Percentiles rank a stretch among this genome's conserved stretches.
Conservation (phyloP, 1,140 invertebrate genomes). For the Eriocheir sinensis region DNA sequence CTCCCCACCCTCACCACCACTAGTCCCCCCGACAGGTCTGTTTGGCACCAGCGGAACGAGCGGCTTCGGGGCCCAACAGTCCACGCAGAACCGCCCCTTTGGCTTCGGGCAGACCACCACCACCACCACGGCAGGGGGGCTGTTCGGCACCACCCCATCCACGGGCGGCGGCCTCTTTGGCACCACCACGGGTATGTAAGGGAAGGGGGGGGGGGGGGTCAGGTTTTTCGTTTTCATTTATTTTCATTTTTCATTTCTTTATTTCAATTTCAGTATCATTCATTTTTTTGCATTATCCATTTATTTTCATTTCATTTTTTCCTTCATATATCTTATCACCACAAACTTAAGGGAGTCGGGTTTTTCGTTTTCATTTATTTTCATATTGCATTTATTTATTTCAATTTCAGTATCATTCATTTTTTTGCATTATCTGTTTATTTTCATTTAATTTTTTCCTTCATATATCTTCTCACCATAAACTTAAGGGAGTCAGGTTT, state of each 20-base stretch:
- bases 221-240: conserved; percentile 12
- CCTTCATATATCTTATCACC: not conserved
- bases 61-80: conserved; percentile 80
- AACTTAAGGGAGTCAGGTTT: too few relatives aligned
- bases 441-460: not conserved
- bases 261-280: not conserved
- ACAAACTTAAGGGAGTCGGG: too few relatives aligned
- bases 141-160: conserved; percentile 79
- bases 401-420: not conserved
- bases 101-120: conserved; percentile 74
- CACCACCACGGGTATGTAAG: conserved; percentile 57
- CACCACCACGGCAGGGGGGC: conserved; percentile 70
- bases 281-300: too few relatives aligned
- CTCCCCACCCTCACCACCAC: conserved; percentile 81
- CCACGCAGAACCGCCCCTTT: conserved; percentile 79
- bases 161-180: conserved; percentile 76
- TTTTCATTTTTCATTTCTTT: conserved; percentile 79
- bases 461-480: not conserved
- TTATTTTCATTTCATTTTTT: not conserved
- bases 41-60: conserved; percentile 86
- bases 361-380: conserved; percentile 57
- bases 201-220: too few relatives aligned
- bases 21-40: conserved; percentile 79
- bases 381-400: conserved; percentile 79
- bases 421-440: too few relatives aligned